Percentiles rank a stretch among this genome's conserved stretches.
phyloP scores from a whole-genome alignment of 2,888 invertebrate genomes.

The Quadroppia sp. region DNA sequence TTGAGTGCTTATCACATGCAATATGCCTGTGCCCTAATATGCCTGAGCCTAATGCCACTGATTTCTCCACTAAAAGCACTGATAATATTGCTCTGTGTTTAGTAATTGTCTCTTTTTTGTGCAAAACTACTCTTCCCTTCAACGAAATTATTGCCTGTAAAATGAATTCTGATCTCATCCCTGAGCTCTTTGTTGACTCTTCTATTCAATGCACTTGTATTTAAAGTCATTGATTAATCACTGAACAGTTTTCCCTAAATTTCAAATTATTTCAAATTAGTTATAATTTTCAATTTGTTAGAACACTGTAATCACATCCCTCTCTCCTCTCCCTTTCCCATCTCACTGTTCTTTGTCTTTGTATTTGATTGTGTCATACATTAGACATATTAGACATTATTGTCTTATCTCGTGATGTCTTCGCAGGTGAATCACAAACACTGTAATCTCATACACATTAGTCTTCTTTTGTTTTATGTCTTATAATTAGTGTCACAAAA shows the following conservation, averaged over 20 bases:
- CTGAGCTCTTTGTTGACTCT: background rate
- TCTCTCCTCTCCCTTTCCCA: background rate
- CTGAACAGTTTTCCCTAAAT: background rate
- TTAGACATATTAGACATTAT: conserved; percentile 23
- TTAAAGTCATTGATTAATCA: conserved; percentile 19
- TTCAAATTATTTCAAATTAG: background rate
- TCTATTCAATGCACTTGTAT: background rate
- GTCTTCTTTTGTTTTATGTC: background rate
- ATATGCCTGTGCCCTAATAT: conserved; percentile 24
- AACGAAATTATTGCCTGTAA: conserved; percentile 7
- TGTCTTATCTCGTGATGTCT: conserved; percentile 19
- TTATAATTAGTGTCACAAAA: background rate
- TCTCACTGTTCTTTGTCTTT: background rate
- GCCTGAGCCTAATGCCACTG: background rate
- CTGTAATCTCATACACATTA: background rate
- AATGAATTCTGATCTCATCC: conserved; percentile 26
- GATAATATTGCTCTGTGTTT: conserved; percentile 11
- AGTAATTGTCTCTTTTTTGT: conserved; percentile 21
- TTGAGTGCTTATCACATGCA: conserved; percentile 28
- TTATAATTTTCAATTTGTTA: conserved; percentile 11
- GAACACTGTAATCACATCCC: background rate
- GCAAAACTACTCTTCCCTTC: background rate
- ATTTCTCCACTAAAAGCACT: conserved; percentile 27
- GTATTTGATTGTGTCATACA: background rate
- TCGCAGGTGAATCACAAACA: conserved; percentile 27